Conservation (phyloP, 2,797 vertebrate species). For the Enteromius trimaculatus region DNA sequence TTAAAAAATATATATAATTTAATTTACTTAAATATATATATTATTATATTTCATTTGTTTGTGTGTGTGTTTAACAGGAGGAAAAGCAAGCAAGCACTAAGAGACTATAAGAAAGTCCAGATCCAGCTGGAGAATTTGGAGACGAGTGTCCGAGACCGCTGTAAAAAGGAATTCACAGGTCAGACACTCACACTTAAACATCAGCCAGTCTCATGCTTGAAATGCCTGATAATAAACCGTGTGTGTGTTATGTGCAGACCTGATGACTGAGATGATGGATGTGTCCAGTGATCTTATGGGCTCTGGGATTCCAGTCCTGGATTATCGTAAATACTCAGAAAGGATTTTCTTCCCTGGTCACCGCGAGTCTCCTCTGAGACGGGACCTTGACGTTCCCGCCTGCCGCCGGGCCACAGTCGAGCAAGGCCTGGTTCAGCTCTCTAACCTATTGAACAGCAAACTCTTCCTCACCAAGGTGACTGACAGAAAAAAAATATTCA, state of each 20-base stretch:
- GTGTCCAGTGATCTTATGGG: slow-evolving; percentile 96
- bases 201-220: not conserved
- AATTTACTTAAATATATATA: too few relatives aligned
- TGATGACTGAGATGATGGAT: slow-evolving; percentile 99
- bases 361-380: slow-evolving; percentile 89
- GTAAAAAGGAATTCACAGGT: slow-evolving; percentile 99
- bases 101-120: slow-evolving; percentile 98
- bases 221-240: not conserved
- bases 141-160: slow-evolving; percentile 95
- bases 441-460: slow-evolving; percentile 97
- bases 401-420: slow-evolving; percentile 91
- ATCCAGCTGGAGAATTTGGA: slow-evolving; percentile 97
- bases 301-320: slow-evolving; percentile 94
- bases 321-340: slow-evolving; percentile 91
- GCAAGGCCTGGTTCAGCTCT: slow-evolving; percentile 93
- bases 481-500: too few relatives aligned
- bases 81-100: slow-evolving; percentile 96
- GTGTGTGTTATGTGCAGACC: slow-evolving; percentile 74
- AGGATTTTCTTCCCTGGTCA: slow-evolving; percentile 97
- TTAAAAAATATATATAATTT: too few relatives aligned
- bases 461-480: slow-evolving; percentile 94
- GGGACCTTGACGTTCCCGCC: slow-evolving; percentile 91
- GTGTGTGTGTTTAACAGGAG: slow-evolving; percentile 77
- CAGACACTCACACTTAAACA: slow-evolving; percentile 5
- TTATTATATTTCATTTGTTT: not conserved